These are phyloP conservation scores for Itoplectis maculator DNA, from an alignment of 2,888 invertebrate species.

Conservation along the genomic window DNA sequence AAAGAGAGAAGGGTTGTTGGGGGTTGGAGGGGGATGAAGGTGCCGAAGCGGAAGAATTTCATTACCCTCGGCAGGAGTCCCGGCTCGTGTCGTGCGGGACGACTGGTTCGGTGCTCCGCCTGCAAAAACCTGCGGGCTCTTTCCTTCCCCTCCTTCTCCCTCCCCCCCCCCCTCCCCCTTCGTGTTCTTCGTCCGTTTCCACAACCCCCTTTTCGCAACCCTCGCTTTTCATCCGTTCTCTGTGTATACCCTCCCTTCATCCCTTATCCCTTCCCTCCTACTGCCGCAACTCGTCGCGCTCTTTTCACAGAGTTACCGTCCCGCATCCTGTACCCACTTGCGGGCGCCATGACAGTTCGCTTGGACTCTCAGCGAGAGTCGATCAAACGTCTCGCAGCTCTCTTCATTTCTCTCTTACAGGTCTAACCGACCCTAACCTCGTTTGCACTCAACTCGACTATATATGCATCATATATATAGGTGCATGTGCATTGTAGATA, in stretches of 20 bases:
- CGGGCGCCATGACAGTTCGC: conserved; percentile 52
- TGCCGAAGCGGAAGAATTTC: conserved; percentile 78
- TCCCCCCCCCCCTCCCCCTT: no score
- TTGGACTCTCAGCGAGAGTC: conserved; percentile 59
- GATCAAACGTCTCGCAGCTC: conserved; percentile 63
- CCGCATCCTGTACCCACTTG: conserved; percentile 57
- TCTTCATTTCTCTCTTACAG: conserved; percentile 59
- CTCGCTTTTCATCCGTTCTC: conserved; percentile 55
- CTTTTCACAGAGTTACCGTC: conserved; percentile 48
- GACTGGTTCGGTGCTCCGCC: conserved; percentile 71
- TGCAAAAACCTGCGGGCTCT: conserved; percentile 75
- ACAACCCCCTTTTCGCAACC: conserved; percentile 40
- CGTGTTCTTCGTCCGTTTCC: conserved; percentile 60
- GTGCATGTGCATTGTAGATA: no score
- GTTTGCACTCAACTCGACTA: conserved; percentile 53
- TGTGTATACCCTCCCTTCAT: conserved; percentile 29
- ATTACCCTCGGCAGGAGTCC: conserved; percentile 77
- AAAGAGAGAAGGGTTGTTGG: conserved; percentile 58
- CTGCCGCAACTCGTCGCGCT: conserved; percentile 47
- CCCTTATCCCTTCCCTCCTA: conserved; percentile 26
- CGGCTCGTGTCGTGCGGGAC: conserved; percentile 72
- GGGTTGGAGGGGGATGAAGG: conserved; percentile 44
- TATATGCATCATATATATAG: no score
- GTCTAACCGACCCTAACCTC: conserved; percentile 59
- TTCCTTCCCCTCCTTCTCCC: conserved; percentile 62